Evolutionary conservation across 1,140 invertebrate genomes (phyloP).

Genomic region (Orussus abietinus): DNA sequence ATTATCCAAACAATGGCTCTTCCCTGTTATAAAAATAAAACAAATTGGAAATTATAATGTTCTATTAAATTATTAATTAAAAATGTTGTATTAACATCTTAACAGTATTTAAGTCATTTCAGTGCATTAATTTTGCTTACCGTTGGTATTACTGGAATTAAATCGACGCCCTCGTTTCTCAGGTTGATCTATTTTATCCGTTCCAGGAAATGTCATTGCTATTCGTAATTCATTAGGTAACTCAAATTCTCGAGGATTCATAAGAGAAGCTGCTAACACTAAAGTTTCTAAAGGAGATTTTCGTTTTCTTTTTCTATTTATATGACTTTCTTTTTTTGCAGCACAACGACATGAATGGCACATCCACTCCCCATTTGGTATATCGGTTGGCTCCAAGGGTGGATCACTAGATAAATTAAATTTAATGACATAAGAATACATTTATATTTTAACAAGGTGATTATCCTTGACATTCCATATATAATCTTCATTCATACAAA

Average conservation of each 20-base stretch:
- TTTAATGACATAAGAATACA: slow-evolving; percentile 7
- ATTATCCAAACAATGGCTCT: slow-evolving; percentile 66
- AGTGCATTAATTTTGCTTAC: slow-evolving; percentile 27
- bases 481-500: too few relatives aligned
- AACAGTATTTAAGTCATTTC: too few relatives aligned
- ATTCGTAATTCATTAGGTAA: slow-evolving; percentile 75
- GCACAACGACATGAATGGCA: slow-evolving; percentile 72
- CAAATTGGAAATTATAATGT: too few relatives aligned
- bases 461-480: too few relatives aligned
- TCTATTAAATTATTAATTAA: neutral
- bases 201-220: slow-evolving; percentile 77
- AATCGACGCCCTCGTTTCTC: slow-evolving; percentile 40
- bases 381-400: slow-evolving; percentile 80
- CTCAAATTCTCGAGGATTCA: slow-evolving; percentile 87
- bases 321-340: slow-evolving; percentile 40
- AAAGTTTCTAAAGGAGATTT: slow-evolving; percentile 69
- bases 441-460: slow-evolving; percentile 1
- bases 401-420: too few relatives aligned
- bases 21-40: slow-evolving; percentile 27
- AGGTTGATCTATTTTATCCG: slow-evolving; percentile 59
- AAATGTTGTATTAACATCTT: too few relatives aligned
- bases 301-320: slow-evolving; percentile 48
- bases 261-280: slow-evolving; percentile 72
- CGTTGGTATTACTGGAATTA: slow-evolving; percentile 30
- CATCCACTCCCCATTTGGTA: slow-evolving; percentile 87